Evolutionary conservation across 2,888 invertebrate genomes (phyloP), one percentile per base, ranked within the genome.

Genomic region (Drosophila birchii): DNA sequence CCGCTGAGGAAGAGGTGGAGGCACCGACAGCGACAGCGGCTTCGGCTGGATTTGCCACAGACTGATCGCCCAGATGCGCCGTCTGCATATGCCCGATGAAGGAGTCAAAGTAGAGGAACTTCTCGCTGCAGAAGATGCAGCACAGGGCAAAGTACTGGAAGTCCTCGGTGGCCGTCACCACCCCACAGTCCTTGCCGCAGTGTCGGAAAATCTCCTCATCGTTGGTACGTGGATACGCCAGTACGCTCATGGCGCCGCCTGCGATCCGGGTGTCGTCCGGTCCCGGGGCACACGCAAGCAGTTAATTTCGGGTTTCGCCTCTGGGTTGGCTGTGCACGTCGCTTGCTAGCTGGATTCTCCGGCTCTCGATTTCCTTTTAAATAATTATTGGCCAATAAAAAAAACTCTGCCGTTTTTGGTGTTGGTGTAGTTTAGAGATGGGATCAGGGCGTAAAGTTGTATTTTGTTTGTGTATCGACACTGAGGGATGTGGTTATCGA

Each of bases 31-130:
- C 47, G 49, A 9, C 34, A 20, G 34, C 9, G 1, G 51, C 51
- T 20, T 20, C 14, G 18, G 32, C 32, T 56, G 39, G 23, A 34
- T 56, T 53, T 47, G 53, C 62, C 39, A 26, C 47, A 8, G 58
- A 73, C 29, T 59, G 49, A 18, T 77, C 76, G 39, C 67, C 70
- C 47, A 83, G 70, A 78, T 91, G 91, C 61, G 76, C 78, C 0
- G 90, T 91, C 66, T 91, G 91, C 83, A 91, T 90, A 66, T 91
- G 91, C 8, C 84, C 86, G 43, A 91, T 90, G 62, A 91, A 91
- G 23, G 91, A 90, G 81, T 91, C 91, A 57, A 91, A 91, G 67
- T 91, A 91, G 20, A 91, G 84, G 80, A 91, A 91, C 75, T 90
- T 91, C n/a, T 90, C 90, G 60, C 81, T 77, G 78, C 91, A 91